Evolutionary conservation across 2,888 invertebrate genomes (phyloP), one percentile per base, ranked within the genome.

Genomic region (Ochropleura leucogaster): DNA sequence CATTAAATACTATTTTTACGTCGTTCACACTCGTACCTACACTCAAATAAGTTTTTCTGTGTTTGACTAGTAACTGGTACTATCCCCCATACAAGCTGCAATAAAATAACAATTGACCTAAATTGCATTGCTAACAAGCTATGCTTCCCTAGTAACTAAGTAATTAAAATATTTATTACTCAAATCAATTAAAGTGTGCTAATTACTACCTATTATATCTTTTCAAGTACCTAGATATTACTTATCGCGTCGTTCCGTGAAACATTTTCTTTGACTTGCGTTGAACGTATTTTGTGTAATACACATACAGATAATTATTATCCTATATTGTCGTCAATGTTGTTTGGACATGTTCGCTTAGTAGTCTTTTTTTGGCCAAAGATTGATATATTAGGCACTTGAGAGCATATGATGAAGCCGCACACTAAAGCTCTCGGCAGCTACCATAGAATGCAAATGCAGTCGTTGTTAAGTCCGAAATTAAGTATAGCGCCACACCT

Each of bases 91-190:
- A 72, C 20, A 44, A 44, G 14, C 49, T 10, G 42, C 14, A 57
- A 49, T 4, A 59, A 49, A 63, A 5, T 16, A 44, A 7, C 7
- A 5, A 40, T 60, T 30, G 10, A 16, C 12, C 18, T 20, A 44
- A 14, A 57, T 46, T 42, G 44, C 1, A 59, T 72, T 30, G 18
- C 72, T 46, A 5, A 18, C 57, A 72, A 75, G 20, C 77, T 80
- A 84, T 89, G 85, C 64, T 82, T 40, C 49, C 77, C 87, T 87
- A 57, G 87, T 87, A 77, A 14, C 60, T 30, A 30, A 70, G 53
- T 68, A 80, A 85, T 85, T 85, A 86, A 86, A 57, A 68, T 59
- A 73, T 72, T 57, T 55, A 76, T 72, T 51, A 51, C 8, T 42
- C 8, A 67, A 63, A 67, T 20, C 64, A 67, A 74, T 77, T 72